Base-by-base conservation (phyloP, 2,888 invertebrate species). In the Rhagonycha lutea region DNA sequence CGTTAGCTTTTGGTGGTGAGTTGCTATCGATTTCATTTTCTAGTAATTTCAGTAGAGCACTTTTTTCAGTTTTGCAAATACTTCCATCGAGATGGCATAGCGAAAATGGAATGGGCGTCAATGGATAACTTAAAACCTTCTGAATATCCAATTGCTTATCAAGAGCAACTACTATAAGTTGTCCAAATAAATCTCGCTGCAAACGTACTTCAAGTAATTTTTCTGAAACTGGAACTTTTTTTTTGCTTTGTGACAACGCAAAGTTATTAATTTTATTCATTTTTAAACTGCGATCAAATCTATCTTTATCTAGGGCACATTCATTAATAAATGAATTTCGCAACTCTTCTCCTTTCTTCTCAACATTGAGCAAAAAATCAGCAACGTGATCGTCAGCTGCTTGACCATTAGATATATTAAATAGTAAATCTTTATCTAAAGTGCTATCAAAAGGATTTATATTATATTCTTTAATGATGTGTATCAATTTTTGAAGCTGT, bases 181-280 rank as follows among this genome's bases (percentile, higher is more conserved):
- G 79, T 0, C 82, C 83, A 79, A 85, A 84, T 67, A 83, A 79
- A 81, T 84, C 82, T 24, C 82, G 73, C 75, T 84, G 83, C 61
- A 83, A 70, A 28, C 72, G 28, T 0, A 84, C 69, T 78, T 83
- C 82, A 69, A 82, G 80, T 3, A 83, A 75, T 81, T 83, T 84
- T 28, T 77, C 78, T 73, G 80, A 79, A 26, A 79, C 60, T 75
- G 72, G 76, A 1, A 81, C 47, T 79, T 75, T 81, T 79, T 68
- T 82, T 79, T 77, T 81, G 76, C 71, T 67, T 14, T n/a, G 8
- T 71, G 12, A 74, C 4, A 62, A 67, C 47, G 79, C 69, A 78
- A 81, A 79, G 79, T 77, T 78, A 47, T 75, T 5, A 68, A 80
- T 77, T 77, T 75, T 77, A 28, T 76, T 76, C 82, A 79, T 77